phyloP scores from a whole-genome alignment of 2,113 vertebrate genomes.

The Clarias batrachus region DNA sequence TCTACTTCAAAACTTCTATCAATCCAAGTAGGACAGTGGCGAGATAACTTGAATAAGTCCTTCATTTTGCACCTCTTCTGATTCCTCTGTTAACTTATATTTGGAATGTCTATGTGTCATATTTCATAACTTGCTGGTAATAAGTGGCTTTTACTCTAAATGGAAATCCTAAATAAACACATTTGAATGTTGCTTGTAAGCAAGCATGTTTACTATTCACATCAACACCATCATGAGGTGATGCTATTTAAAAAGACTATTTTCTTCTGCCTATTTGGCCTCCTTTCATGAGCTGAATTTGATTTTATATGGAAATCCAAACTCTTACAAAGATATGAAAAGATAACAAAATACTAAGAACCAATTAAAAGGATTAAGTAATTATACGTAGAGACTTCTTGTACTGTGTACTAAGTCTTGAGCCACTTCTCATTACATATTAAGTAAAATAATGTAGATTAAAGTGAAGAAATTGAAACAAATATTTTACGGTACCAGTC shows the following conservation, averaged over 20 bases:
- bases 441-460: no score
- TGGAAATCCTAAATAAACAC: constrained; percentile 16
- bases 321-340: neutral
- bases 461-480: no score
- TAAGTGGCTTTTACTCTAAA: constrained; percentile 12
- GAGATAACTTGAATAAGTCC: neutral
- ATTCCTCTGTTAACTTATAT: neutral
- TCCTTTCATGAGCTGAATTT: neutral
- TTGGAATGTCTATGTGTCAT: neutral
- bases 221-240: neutral
- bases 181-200: neutral
- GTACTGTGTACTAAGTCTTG: no score
- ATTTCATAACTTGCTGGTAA: neutral
- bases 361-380: neutral
- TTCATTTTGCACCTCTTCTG: constrained; percentile 7
- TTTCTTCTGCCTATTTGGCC: neutral
- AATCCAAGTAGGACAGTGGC: neutral
- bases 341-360: neutral
- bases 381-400: neutral
- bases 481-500: no score
- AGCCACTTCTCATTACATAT: no score
- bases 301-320: neutral
- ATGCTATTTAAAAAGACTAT: neutral
- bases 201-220: neutral
- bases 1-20: neutral